These are phyloP conservation scores for Cryptophagus acutangulus DNA, from an alignment of 2,888 invertebrate species.

Conservation along the genomic window DNA sequence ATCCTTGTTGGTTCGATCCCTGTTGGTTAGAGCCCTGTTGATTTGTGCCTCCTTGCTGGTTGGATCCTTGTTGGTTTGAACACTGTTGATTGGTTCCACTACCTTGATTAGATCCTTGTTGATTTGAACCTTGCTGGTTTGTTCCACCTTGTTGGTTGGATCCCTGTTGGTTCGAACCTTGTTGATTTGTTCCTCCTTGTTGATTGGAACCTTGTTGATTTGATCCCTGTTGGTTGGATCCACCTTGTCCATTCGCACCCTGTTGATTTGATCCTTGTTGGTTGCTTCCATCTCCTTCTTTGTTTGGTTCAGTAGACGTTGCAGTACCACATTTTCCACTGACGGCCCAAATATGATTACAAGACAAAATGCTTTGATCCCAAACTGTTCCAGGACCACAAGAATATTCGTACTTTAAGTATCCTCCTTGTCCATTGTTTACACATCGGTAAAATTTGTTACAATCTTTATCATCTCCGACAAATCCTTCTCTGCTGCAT, in stretches of 20 bases:
- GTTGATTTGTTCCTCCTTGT: slow-evolving; percentile 11
- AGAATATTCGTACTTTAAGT: slow-evolving; percentile 62
- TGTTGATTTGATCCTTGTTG: slow-evolving; percentile 28
- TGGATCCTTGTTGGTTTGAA: slow-evolving; percentile 8
- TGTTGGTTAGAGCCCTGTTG: slow-evolving; percentile 9
- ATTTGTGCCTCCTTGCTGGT: slow-evolving; percentile 10
- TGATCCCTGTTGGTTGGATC: slow-evolving; percentile 9
- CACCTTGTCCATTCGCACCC: slow-evolving; percentile 14
- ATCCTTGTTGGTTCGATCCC: slow-evolving; percentile 10
- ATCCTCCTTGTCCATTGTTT: slow-evolving; percentile 55
- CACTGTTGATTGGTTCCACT: slow-evolving; percentile 8
- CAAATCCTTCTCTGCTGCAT: slow-evolving; percentile 64
- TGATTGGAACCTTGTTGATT: slow-evolving; percentile 13
- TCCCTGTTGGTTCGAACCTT: slow-evolving; percentile 4
- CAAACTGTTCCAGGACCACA: slow-evolving; percentile 75
- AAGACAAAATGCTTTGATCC: slow-evolving; percentile 63
- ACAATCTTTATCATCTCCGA: slow-evolving; percentile 63
- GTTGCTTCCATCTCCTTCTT: too few species aligned
- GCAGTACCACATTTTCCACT: slow-evolving; percentile 26
- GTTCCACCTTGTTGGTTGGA: slow-evolving; percentile 44
- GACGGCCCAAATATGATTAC: slow-evolving; percentile 66
- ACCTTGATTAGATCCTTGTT: slow-evolving; percentile 15
- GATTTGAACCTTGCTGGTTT: slow-evolving; percentile 13
- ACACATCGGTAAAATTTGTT: slow-evolving; percentile 74
- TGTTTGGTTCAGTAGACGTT: slow-evolving; percentile 17